These are phyloP conservation scores for Cremastinae sp. DNA, from an alignment of 2,888 invertebrate genomes.

Conservation along the genomic window DNA sequence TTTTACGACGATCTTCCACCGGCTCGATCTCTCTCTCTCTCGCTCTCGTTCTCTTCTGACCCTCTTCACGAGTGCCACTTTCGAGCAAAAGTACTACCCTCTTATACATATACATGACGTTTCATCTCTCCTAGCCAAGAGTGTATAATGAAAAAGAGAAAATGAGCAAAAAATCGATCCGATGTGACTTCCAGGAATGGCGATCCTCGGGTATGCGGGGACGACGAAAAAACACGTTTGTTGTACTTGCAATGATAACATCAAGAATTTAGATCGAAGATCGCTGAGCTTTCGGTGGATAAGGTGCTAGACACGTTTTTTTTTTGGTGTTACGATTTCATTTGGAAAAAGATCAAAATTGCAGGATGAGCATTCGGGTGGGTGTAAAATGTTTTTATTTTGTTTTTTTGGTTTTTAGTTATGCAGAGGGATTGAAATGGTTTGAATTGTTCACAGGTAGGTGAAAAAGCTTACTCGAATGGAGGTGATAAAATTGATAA, in stretches of 20 bases:
- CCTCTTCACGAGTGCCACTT: constrained; percentile 42
- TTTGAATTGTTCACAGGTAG: too few species aligned
- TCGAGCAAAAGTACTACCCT: constrained; percentile 39
- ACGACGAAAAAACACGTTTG: background rate
- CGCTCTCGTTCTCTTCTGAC: constrained; percentile 20
- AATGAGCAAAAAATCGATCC: constrained; percentile 34
- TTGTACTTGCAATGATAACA: background rate
- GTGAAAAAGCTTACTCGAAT: too few species aligned
- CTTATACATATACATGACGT: constrained; percentile 34
- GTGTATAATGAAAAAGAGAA: constrained; percentile 49
- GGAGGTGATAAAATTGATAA: too few species aligned
- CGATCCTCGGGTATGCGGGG: constrained; percentile 3
- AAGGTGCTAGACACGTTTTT: too few species aligned
- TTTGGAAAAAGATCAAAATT: too few species aligned
- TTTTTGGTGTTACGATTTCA: too few species aligned
- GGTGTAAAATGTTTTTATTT: too few species aligned
- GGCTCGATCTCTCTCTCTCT: background rate
- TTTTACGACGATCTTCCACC: constrained; percentile 41
- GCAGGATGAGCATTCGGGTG: too few species aligned
- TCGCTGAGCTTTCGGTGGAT: too few species aligned
- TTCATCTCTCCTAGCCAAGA: constrained; percentile 30
- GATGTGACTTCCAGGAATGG: constrained; percentile 10
- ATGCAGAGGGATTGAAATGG: too few species aligned
- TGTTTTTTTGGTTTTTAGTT: too few species aligned
- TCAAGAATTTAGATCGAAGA: background rate